Percentiles rank a stretch among this genome's conserved stretches.
phyloP scores from a whole-genome alignment of 37 sponge, comb jelly and placozoan species.

The Ephydatia muelleri region DNA sequence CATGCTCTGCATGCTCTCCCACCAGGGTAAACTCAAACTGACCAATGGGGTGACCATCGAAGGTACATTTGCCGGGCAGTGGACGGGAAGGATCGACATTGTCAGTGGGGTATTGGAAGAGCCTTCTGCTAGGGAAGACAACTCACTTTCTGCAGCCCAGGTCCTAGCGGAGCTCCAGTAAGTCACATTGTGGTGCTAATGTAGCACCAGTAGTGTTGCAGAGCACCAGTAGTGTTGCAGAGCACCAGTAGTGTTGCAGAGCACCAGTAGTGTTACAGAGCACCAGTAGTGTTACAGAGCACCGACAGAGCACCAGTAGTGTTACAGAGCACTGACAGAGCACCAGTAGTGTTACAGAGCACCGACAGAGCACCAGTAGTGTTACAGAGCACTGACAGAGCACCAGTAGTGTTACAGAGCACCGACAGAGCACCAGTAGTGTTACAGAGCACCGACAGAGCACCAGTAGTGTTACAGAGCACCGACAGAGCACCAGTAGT shows the following conservation, averaged over 20 bases:
- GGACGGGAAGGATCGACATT: conserved; percentile 63
- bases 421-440: no score
- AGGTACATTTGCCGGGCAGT: conserved; percentile 63
- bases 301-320: no score
- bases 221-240: background rate
- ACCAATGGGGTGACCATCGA: conserved; percentile 58
- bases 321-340: background rate
- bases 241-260: background rate
- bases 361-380: background rate
- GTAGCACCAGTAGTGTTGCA: background rate
- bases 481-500: background rate
- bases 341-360: background rate
- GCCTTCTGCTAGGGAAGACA: background rate
- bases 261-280: background rate
- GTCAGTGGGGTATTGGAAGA: conserved; percentile 25
- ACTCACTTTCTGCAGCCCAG: background rate
- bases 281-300: no score
- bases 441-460: background rate
- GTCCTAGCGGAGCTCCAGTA: conserved; percentile 55
- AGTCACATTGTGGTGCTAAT: conserved; percentile 9
- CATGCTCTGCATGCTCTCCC: no score
- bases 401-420: no score
- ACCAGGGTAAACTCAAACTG: conserved; percentile 52
- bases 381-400: no score
- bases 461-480: background rate